Evolutionary conservation across 2,113 vertebrate species (phyloP), one percentile per base, ranked within the genome.

Genomic region (Grantiella picta): DNA sequence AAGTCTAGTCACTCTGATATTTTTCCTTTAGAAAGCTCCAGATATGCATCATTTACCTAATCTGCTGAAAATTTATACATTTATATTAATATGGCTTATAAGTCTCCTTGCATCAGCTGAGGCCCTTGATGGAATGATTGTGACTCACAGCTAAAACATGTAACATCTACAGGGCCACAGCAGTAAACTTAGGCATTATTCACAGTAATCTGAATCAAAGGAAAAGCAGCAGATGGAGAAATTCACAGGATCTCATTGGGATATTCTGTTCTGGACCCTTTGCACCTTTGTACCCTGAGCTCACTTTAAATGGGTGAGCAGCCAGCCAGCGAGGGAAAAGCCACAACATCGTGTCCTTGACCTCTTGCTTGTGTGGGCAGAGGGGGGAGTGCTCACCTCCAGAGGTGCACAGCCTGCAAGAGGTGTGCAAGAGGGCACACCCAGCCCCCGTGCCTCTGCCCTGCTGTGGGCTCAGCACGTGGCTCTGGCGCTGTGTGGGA

Each of bases 171-270:
- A 56, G 79, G 53, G 33, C 38, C 79, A 83, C 38, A 56, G 24
- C 31, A 73, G 33, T 45, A 82, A 89, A 91, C 5, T 35, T 31
- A n/a, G 50, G 11, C 71, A 77, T n/a, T 80, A 59, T 82, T 77
- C 82, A 11, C 66, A 70, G 47, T 25, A 65, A 63, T 36, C 10
- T n/a, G 42, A 72, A 25, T 27, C 42, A 61, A 87, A 91, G 25
- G 45, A 61, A 85, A 80, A 54, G 61, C 33, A 87, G 50, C 87
- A 76, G 78, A 85, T 61, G 81, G 65, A 85, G 31, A 54, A 90
- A 61, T 49, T 93, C 7, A 1, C 69, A 86, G 76, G 33, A 53
- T 60, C 44, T 63, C 28, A 4, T 24, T 52, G 61, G 75, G 73
- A 80, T 31, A 29, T 56, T 76, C 40, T 85, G 15, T 79, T 87